These are phyloP conservation scores for Cryptophagus acutangulus DNA, from an alignment of 2,888 invertebrate genomes.

Conservation along the genomic window DNA sequence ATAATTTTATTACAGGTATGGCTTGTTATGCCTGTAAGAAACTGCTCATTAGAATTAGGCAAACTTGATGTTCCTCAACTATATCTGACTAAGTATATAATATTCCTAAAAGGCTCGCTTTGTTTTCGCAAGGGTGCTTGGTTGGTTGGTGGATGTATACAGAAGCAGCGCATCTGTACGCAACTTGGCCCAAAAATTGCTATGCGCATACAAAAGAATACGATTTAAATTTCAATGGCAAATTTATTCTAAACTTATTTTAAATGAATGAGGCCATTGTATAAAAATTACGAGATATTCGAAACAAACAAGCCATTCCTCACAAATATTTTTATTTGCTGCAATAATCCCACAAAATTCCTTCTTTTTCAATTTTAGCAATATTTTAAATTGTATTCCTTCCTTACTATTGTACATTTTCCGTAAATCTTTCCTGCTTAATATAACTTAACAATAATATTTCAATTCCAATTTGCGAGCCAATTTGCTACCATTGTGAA, in stretches of 20 bases:
- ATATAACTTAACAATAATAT: too few species aligned
- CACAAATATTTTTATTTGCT: neutral
- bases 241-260: slow-evolving; percentile 24
- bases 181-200: slow-evolving; percentile 18
- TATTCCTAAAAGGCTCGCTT: slow-evolving; percentile 15
- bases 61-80: slow-evolving; percentile 19
- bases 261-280: slow-evolving; percentile 11
- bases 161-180: slow-evolving; percentile 1
- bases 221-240: slow-evolving; percentile 25
- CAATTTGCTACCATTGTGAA: too few species aligned
- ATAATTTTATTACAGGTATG: slow-evolving; percentile 36
- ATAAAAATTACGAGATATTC: slow-evolving; percentile 5
- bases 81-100: slow-evolving; percentile 4
- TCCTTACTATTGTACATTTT: too few species aligned
- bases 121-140: slow-evolving; percentile 8
- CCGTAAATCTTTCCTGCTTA: too few species aligned
- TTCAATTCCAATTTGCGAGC: too few species aligned
- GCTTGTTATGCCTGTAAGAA: slow-evolving; percentile 30
- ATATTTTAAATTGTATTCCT: too few species aligned
- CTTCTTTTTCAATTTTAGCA: too few species aligned
- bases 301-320: slow-evolving; percentile 1
- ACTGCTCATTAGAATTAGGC: slow-evolving; percentile 30
- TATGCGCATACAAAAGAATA: slow-evolving; percentile 26
- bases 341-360: too few species aligned
- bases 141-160: neutral